These are phyloP conservation scores for Elephas maximus DNA, from an alignment of 2,113 vertebrate genomes.

Conservation along the genomic window DNA sequence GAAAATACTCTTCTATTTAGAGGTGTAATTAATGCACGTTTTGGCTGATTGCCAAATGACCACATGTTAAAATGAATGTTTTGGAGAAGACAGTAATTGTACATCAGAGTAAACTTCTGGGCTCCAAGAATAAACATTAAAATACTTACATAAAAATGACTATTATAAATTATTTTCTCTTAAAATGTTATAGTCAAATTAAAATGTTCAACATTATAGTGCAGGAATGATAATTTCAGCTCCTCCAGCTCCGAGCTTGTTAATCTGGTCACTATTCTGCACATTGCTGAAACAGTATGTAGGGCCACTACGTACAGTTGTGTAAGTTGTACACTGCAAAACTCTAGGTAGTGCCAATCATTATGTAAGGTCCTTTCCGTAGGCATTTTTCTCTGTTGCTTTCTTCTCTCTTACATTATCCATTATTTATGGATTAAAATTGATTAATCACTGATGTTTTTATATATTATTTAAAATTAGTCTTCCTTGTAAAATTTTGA, in stretches of 20 bases:
- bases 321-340: neutral
- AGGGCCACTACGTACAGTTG: neutral
- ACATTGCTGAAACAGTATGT: no score
- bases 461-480: neutral
- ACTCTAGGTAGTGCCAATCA: neutral
- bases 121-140: constrained; percentile 14
- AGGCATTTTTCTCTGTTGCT: neutral
- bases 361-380: neutral
- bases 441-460: neutral
- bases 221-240: neutral
- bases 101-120: constrained; percentile 35
- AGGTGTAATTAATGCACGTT: neutral
- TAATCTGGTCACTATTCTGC: neutral
- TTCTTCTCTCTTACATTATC: constrained; percentile 22
- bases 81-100: neutral
- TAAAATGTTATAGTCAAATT: constrained; percentile 1
- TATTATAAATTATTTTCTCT: neutral
- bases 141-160: constrained; percentile 32
- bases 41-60: neutral
- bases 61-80: neutral
- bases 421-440: neutral
- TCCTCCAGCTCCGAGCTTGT: neutral
- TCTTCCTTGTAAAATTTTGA: neutral
- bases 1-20: neutral
- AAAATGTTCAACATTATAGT: neutral